These are phyloP conservation scores for Eidolon dupreanum DNA, from an alignment of 2,797 vertebrate genomes.

Conservation along the genomic window DNA sequence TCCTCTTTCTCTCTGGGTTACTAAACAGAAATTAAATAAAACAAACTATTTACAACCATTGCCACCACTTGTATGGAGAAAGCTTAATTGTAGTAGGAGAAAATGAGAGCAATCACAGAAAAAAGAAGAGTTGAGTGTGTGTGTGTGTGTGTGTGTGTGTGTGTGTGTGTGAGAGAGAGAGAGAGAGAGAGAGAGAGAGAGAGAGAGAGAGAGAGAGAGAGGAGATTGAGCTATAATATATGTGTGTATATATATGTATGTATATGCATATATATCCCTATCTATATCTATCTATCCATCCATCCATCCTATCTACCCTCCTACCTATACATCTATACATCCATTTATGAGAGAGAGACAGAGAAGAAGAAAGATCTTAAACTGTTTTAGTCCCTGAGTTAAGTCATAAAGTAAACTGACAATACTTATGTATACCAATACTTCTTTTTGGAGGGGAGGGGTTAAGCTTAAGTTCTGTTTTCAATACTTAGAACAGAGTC, in stretches of 20 bases:
- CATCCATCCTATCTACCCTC: not conserved
- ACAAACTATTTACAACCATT: not conserved
- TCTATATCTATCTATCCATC: too few species aligned
- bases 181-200: too few species aligned
- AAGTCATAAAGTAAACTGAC: not conserved
- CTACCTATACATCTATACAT: not conserved
- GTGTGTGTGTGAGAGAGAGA: not conserved
- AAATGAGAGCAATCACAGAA: not conserved
- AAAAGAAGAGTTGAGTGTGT: not conserved
- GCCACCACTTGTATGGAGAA: not conserved
- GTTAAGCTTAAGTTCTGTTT: not conserved
- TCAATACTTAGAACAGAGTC: not conserved
- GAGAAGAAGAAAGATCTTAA: not conserved
- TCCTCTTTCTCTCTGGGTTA: not conserved
- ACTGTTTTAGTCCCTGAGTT: not conserved
- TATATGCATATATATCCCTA: not conserved
- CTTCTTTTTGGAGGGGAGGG: not conserved
- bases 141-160: not conserved
- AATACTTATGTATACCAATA: not conserved
- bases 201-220: too few species aligned
- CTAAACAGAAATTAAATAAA: slow-evolving; percentile 37
- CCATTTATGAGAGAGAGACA: not conserved
- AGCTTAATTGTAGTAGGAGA: not conserved
- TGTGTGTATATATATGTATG: not conserved
- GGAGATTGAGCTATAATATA: too few species aligned